phyloP scores from a whole-genome alignment of 1,140 invertebrate genomes.

The Homarus americanus region DNA sequence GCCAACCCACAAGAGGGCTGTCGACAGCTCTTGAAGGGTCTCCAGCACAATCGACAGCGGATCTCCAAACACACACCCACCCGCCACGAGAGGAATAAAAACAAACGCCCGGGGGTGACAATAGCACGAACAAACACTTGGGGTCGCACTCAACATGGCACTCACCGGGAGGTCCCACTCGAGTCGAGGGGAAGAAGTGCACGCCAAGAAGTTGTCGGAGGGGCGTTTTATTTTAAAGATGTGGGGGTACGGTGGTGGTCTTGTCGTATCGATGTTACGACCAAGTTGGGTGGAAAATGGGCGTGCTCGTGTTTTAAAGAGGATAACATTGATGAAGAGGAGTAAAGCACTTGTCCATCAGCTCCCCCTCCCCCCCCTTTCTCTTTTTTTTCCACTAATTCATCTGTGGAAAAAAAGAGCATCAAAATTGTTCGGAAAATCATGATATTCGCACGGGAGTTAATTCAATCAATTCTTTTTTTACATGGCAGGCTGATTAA shows the following conservation, averaged over 20 bases:
- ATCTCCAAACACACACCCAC: slow-evolving; percentile 49
- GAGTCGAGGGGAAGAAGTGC: slow-evolving; percentile 31
- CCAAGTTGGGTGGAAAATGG: no score
- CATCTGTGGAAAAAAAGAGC: neutral
- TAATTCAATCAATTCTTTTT: slow-evolving; percentile 24
- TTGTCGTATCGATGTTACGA: neutral
- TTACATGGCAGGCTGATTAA: slow-evolving; percentile 9
- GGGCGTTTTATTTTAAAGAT: slow-evolving; percentile 52
- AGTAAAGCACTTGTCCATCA: no score
- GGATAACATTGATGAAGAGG: no score
- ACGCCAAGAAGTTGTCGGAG: neutral
- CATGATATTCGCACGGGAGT: slow-evolving; percentile 11
- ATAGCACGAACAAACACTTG: slow-evolving; percentile 62
- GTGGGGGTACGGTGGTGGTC: neutral
- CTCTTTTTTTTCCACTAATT: no score
- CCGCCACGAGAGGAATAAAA: slow-evolving; percentile 43
- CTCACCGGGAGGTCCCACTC: slow-evolving; percentile 36
- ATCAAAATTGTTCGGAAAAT: slow-evolving; percentile 12
- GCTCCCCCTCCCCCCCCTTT: no score
- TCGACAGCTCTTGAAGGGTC: slow-evolving; percentile 3
- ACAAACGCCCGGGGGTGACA: slow-evolving; percentile 69
- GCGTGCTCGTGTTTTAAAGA: no score
- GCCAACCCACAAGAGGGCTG: neutral
- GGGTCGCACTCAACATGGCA: slow-evolving; percentile 38
- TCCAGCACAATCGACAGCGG: slow-evolving; percentile 33